Evolutionary conservation across 2,888 invertebrate genomes (phyloP), one percentile per base, ranked within the genome.

Genomic region (Matsumyia berberina): DNA sequence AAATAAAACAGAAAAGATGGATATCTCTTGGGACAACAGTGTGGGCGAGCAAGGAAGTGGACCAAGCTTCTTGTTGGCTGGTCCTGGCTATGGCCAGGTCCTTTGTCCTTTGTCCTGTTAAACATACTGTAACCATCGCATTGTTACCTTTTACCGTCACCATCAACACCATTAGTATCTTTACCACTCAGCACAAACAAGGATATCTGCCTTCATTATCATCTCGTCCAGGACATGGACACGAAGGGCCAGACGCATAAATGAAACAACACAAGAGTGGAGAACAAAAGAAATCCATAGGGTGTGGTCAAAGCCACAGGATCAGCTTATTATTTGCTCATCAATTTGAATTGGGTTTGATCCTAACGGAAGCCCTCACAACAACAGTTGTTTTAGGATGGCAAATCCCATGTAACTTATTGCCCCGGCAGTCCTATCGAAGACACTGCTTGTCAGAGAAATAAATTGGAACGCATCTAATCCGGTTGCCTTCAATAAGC

Each of bases 321-420:
- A 80, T 80, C 85, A 80, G 80, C 85, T 85, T 85, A 85, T 85
- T 85, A 85, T 80, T 85, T 80, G 85, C 85, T 80, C 85, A 80
- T 85, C 79, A 80, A 80, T 80, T 85, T 80, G 58, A 70, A 85
- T 80, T 80, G 79, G 70, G 60, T 60, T 70, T 70, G 64, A 74
- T 85, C 64, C 69, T 44, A 44, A 46, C 74, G 85, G 70, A 80
- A 70, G 69, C 39, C 31, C 15, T 31, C 39, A 67, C 35, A 64
- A 80, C 37, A 79, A 39, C 55, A 46, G 64, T 76, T 70, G 80
- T 66, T 76, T 60, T 55, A 69, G 55, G 69, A 58, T 60, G 58
- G 33, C 39, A 70, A 74, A 74, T 70, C 80, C 69, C 17, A 58
- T 85, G 74, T 64, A 76, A 80, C 69, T 64, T 85, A 85, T 76